These are phyloP conservation scores for Diphyllodes magnificus DNA, from an alignment of 2,113 vertebrate genomes.

Conservation along the genomic window DNA sequence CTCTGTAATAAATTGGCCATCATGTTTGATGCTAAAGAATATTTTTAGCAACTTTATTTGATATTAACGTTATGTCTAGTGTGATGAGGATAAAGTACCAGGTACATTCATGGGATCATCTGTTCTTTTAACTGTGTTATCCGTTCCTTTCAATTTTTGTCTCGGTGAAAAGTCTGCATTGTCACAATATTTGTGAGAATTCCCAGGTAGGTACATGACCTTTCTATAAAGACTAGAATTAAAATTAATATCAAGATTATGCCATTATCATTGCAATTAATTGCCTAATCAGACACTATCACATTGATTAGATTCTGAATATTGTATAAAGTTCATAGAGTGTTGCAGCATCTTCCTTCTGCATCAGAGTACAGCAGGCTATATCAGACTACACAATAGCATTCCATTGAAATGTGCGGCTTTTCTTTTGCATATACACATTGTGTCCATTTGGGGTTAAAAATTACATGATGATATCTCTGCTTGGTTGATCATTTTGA, in stretches of 20 bases:
- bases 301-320: not conserved
- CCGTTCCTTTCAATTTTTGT: not conserved
- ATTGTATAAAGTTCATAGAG: not conserved
- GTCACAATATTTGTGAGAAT: not conserved
- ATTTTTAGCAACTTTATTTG: not conserved
- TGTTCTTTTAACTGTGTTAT: not conserved
- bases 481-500: not conserved
- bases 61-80: not conserved
- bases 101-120: not conserved
- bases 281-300: not conserved
- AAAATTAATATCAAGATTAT: not conserved
- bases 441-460: not conserved
- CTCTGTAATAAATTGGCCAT: not conserved
- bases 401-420: not conserved
- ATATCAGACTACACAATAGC: not conserved
- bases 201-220: not conserved
- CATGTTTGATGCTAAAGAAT: not conserved
- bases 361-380: not conserved
- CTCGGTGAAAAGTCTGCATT: not conserved
- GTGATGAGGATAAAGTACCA: not conserved
- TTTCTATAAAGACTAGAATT: not conserved
- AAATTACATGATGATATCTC: fast-evolving
- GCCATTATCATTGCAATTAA: not conserved
- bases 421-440: not conserved
- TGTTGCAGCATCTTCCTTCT: not conserved